Conservation (phyloP, 35 echinoderm and acorn worm species). For the Heliocidaris tuberculata region DNA sequence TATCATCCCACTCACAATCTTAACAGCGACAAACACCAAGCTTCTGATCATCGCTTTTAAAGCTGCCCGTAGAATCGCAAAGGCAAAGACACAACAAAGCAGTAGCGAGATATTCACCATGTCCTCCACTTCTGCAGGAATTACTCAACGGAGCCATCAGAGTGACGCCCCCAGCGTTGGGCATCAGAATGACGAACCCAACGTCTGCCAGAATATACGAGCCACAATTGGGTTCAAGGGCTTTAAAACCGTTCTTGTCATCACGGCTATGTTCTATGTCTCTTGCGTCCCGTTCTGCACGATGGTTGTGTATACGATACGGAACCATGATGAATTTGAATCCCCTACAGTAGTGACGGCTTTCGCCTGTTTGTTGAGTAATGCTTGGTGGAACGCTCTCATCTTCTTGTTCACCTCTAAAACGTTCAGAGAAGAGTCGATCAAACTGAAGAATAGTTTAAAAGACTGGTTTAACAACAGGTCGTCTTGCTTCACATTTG, state of each 20-base stretch:
- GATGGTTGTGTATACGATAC: not conserved
- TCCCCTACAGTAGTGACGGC: not conserved
- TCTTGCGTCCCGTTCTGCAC: not conserved
- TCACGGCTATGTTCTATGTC: not conserved
- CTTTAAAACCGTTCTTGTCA: conserved; percentile 2
- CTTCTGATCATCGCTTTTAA: not conserved
- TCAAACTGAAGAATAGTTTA: not conserved
- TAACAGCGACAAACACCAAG: not conserved
- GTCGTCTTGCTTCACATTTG: no score
- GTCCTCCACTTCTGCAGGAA: not conserved
- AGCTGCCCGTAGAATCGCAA: not conserved
- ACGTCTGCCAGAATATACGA: not conserved
- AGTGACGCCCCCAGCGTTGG: not conserved
- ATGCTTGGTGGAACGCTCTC: not conserved
- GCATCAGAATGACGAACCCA: no score
- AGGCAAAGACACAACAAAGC: not conserved
- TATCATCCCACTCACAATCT: not conserved
- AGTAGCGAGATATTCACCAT: not conserved
- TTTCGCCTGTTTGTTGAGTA: not conserved
- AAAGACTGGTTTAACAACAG: no score
- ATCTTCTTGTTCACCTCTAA: not conserved
- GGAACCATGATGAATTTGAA: no score
- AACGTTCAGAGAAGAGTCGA: not conserved
- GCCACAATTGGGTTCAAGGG: conserved; percentile 6
- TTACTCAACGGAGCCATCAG: not conserved